Conservation (phyloP, 2,888 invertebrate species). For the Sisyra terminalis region DNA sequence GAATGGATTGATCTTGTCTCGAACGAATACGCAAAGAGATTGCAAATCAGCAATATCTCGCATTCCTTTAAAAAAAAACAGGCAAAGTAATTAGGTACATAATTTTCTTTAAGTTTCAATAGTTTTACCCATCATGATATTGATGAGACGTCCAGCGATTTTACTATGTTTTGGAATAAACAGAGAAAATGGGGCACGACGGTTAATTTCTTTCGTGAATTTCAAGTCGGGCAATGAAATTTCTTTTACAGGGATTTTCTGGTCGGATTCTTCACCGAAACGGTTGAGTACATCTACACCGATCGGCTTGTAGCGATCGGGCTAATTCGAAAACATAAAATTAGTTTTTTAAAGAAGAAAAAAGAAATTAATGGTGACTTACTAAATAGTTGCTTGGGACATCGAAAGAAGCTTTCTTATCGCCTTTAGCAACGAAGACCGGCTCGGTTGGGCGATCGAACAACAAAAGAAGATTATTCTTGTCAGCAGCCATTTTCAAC, state of each 20-base stretch:
- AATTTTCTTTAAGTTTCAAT: too few relatives aligned
- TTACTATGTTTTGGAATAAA: slow-evolving; percentile 55
- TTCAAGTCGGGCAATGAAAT: slow-evolving; percentile 37
- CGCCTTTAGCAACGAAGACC: slow-evolving; percentile 43
- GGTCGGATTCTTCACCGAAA: slow-evolving; percentile 35
- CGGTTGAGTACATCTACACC: slow-evolving; percentile 42
- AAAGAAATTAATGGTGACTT: slow-evolving; percentile 21
- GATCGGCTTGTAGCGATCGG: slow-evolving; percentile 34
- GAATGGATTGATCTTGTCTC: slow-evolving; percentile 61
- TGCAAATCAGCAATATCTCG: slow-evolving; percentile 51
- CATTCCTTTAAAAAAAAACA: slow-evolving; percentile 38
- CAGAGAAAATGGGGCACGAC: slow-evolving; percentile 51
- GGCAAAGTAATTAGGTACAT: too few relatives aligned
- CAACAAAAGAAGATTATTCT: slow-evolving; percentile 25
- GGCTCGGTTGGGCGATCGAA: slow-evolving; percentile 46
- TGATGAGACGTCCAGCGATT: slow-evolving; percentile 52
- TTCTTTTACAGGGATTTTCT: slow-evolving; percentile 35
- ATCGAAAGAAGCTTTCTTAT: slow-evolving; percentile 38
- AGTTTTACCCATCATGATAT: slow-evolving; percentile 49
- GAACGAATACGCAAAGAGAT: slow-evolving; percentile 49
- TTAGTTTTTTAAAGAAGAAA: neutral
- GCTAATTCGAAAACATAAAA: slow-evolving; percentile 20
- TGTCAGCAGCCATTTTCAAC: slow-evolving; percentile 4
- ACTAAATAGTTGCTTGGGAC: slow-evolving; percentile 44
- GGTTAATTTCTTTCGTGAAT: slow-evolving; percentile 35